These are phyloP conservation scores for Andrena marginata DNA, from an alignment of 2,888 invertebrate genomes.

Conservation along the genomic window DNA sequence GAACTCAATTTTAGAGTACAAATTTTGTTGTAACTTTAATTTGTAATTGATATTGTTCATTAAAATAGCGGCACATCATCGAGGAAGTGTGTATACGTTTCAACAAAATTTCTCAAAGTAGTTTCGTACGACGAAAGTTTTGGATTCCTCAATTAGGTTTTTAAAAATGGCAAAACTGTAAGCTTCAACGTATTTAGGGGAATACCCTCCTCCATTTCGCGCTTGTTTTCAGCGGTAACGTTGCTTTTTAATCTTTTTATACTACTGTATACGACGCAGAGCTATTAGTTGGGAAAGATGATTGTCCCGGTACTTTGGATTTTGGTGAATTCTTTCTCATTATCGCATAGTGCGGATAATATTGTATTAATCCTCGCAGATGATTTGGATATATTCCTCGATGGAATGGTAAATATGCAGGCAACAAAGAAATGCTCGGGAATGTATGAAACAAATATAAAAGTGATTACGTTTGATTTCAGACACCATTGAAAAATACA, in stretches of 20 bases:
- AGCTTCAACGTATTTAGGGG: not conserved
- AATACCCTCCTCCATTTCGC: constrained; percentile 9
- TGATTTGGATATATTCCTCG: constrained; percentile 93
- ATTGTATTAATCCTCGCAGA: constrained; percentile 93
- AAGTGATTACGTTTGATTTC: constrained; percentile 53
- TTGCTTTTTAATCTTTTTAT: not conserved
- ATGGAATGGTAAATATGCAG: constrained; percentile 89
- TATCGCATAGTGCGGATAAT: constrained; percentile 85
- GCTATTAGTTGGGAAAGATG: constrained; percentile 20
- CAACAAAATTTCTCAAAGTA: not conserved
- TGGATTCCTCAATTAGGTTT: not conserved
- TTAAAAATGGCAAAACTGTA: not conserved
- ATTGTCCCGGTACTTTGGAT: constrained; percentile 15
- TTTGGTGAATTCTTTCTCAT: constrained; percentile 29
- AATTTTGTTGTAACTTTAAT: constrained; percentile 8
- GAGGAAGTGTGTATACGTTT: not conserved
- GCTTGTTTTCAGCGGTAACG: not conserved
- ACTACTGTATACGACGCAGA: not conserved
- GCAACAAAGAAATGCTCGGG: constrained; percentile 48
- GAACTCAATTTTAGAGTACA: not conserved
- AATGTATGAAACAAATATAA: not conserved
- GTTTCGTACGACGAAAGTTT: not conserved
- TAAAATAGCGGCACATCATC: not conserved
- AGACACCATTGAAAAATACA: constrained; percentile 90
- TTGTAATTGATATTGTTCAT: not conserved